Percentiles rank a stretch among this genome's conserved stretches.
phyloP scores from a whole-genome alignment of 2,113 vertebrate genomes.

The Malurus cyaneus region DNA sequence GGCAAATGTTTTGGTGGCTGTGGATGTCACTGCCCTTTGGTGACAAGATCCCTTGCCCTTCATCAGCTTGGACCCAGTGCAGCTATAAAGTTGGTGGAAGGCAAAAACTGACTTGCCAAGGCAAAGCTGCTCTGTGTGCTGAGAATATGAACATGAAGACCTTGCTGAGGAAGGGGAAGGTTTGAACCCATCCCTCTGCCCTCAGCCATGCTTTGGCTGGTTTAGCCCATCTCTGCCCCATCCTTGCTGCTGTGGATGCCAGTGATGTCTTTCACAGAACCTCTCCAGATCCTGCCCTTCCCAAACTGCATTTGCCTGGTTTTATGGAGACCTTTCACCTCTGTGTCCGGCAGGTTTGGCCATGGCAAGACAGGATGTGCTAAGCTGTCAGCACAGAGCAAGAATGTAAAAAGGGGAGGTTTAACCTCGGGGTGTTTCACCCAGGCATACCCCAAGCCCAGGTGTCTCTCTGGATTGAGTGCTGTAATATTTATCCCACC shows the following conservation, averaged over 20 bases:
- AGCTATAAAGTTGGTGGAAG: neutral
- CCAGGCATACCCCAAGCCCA: neutral
- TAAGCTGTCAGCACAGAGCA: neutral
- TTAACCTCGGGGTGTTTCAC: neutral
- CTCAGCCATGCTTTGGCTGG: neutral
- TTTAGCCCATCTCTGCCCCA: neutral
- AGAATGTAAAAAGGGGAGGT: neutral
- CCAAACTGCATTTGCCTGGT: rapidly evolving
- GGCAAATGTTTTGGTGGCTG: neutral
- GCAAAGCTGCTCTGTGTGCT: neutral
- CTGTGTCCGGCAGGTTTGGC: rapidly evolving
- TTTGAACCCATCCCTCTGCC: neutral
- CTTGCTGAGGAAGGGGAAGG: neutral
- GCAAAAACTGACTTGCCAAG: neutral
- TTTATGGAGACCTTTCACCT: neutral
- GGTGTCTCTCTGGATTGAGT: neutral
- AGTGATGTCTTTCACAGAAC: neutral
- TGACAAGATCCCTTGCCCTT: neutral
- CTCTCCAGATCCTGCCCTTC: neutral
- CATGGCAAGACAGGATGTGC: rapidly evolving
- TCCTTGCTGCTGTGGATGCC: neutral
- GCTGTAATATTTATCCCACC: neutral
- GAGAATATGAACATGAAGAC: neutral
- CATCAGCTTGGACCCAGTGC: rapidly evolving
- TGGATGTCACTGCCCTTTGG: neutral